Percentiles rank a stretch among this genome's conserved stretches.
phyloP scores from a whole-genome alignment of 2,888 invertebrate species.

The Calameuta pallipes region DNA sequence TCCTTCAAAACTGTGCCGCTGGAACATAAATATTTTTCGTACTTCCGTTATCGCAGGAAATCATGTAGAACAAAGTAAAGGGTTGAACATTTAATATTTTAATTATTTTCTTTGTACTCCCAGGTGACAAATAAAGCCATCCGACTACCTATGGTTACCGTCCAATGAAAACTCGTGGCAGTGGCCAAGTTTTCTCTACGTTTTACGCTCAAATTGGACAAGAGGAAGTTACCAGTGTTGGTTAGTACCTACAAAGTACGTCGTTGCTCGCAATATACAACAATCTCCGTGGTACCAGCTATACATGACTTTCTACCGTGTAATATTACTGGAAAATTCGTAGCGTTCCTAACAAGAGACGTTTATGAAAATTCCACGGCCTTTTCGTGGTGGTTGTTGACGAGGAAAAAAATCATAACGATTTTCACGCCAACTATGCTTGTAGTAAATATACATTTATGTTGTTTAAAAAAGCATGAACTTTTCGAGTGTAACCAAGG shows the following conservation, averaged over 20 bases:
- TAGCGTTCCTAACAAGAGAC: not conserved
- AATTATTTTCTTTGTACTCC: not conserved
- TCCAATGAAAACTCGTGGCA: not conserved
- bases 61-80: not conserved
- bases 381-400: not conserved
- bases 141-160: not conserved
- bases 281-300: not conserved
- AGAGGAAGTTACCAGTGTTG: not conserved
- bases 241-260: not conserved
- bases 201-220: not conserved
- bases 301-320: not conserved
- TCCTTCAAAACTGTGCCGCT: slow-evolving; percentile 82
- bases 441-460: not conserved
- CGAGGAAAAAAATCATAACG: not conserved
- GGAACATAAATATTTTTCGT: slow-evolving; percentile 57
- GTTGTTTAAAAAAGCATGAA: not conserved
- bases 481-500: not conserved
- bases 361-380: not conserved
- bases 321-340: not conserved
- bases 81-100: not conserved
- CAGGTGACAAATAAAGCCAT: not conserved
- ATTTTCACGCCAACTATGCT: not conserved
- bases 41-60: not conserved
- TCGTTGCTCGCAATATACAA: not conserved
- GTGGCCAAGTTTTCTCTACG: not conserved